These are phyloP conservation scores for Caenorhabditis briggsae DNA, from an alignment of 1,140 invertebrate species.

Conservation along the genomic window DNA sequence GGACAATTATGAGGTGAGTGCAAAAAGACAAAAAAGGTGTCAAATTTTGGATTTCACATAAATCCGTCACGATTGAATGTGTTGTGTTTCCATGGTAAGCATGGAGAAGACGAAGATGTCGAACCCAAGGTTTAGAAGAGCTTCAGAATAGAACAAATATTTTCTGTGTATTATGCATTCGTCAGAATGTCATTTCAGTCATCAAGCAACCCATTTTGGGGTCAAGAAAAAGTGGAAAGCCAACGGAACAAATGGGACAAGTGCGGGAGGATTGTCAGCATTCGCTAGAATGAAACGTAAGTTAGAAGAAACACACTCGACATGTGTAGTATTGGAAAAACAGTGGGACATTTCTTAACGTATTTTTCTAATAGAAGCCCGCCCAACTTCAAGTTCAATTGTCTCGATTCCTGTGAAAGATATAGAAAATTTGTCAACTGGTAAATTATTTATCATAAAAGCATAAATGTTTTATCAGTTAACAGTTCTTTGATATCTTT, in stretches of 20 bases:
- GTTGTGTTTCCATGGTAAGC: constrained; percentile 16
- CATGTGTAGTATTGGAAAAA: background rate
- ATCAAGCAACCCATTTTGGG: constrained; percentile 24
- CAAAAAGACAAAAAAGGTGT: background rate
- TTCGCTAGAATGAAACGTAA: constrained; percentile 42
- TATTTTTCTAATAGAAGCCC: too few relatives aligned
- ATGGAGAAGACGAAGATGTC: too few relatives aligned
- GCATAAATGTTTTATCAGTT: too few relatives aligned
- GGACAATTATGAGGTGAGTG: constrained; percentile 34
- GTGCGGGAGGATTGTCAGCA: background rate
- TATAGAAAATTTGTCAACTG: too few relatives aligned
- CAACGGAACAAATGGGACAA: background rate
- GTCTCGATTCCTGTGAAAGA: too few relatives aligned
- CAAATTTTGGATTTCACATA: background rate
- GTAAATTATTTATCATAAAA: too few relatives aligned
- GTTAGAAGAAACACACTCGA: background rate
- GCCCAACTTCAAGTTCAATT: too few relatives aligned
- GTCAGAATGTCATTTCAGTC: background rate
- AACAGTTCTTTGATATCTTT: too few relatives aligned
- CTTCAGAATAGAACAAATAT: too few relatives aligned
- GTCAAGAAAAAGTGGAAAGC: constrained; percentile 30
- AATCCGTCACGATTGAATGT: constrained; percentile 6
- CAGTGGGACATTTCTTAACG: too few relatives aligned
- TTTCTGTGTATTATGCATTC: too few relatives aligned
- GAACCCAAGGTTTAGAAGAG: background rate